Conservation (phyloP, 1,140 invertebrate genomes). For the Agraylea sexmaculata region DNA sequence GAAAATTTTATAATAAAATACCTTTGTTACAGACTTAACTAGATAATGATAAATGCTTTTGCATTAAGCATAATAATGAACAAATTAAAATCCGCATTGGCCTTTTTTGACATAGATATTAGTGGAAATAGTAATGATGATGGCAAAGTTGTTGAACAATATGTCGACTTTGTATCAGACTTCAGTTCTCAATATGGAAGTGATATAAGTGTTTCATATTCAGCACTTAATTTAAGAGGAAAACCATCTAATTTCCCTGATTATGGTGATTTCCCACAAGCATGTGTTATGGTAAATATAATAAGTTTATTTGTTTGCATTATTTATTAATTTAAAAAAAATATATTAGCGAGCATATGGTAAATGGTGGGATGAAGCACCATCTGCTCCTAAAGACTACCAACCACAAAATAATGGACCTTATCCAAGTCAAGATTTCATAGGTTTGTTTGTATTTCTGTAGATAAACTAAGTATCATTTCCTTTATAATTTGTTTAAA, state of each 20-base stretch:
- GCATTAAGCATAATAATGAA: constrained; percentile 8
- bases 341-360: constrained; percentile 72
- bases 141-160: constrained; percentile 45
- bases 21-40: too few species aligned
- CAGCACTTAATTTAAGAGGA: constrained; percentile 72
- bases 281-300: constrained; percentile 69
- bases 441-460: constrained; percentile 39
- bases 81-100: constrained; percentile 12
- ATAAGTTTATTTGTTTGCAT: constrained; percentile 6
- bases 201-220: constrained; percentile 77
- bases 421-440: constrained; percentile 69
- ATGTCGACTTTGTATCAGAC: constrained; percentile 56
- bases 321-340: constrained; percentile 1
- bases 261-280: constrained; percentile 82
- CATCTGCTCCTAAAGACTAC: constrained; percentile 55
- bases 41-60: too few species aligned
- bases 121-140: constrained; percentile 4
- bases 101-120: constrained; percentile 12
- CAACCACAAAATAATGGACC: constrained; percentile 59
- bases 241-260: constrained; percentile 71
- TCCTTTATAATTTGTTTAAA: constrained; percentile 17
- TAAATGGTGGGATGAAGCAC: constrained; percentile 74
- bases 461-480: constrained; percentile 10
- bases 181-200: constrained; percentile 86
- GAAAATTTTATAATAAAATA: too few species aligned